Percentiles rank a stretch among this genome's conserved stretches.
Evolutionary conservation across 2,113 vertebrate genomes (phyloP).

Genomic region (cat (Felis catus)): F.catus_Fca126_mat1.0 CM031420.1:80857501-80858000

Average conservation of each 20-base stretch:
- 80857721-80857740: background rate
- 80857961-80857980: background rate
- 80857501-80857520: background rate
- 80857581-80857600: background rate
- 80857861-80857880: background rate
- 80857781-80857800: background rate
- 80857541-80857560: slow-evolving; percentile 28
- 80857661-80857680: background rate
- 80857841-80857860: background rate
- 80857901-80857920: background rate
- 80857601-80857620: background rate
- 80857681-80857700: slow-evolving; percentile 40
- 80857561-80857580: background rate
- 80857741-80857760: slow-evolving; percentile 8
- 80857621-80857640: background rate
- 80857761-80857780: background rate
- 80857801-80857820: background rate
- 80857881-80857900: background rate
- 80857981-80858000: background rate
- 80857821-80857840: background rate
- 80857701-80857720: slow-evolving; percentile 32
- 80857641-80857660: background rate
- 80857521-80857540: background rate
- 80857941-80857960: background rate
- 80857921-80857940: background rate